These are phyloP conservation scores for Telenomus remus DNA, from an alignment of 1,140 invertebrate genomes.

Conservation along the genomic window DNA sequence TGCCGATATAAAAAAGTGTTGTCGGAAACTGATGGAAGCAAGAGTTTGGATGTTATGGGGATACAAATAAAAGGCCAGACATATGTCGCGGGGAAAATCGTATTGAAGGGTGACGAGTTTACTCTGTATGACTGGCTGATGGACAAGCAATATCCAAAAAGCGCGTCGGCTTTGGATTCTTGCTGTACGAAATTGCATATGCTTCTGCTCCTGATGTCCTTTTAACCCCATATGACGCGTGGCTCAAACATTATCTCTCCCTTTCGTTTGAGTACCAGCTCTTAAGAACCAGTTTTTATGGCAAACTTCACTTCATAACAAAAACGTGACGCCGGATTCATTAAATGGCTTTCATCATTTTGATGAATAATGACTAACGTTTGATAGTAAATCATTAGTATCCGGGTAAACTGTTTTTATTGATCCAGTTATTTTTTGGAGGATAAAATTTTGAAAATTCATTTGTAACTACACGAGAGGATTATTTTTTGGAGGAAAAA, in stretches of 20 bases:
- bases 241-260: conserved; percentile 21
- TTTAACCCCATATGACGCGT: conserved; percentile 27
- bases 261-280: conserved; percentile 14
- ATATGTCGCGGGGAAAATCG: conserved; percentile 32
- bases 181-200: conserved; percentile 33
- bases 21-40: conserved; percentile 27
- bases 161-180: conserved; percentile 21
- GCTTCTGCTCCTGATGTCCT: conserved; percentile 27
- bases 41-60: conserved; percentile 14
- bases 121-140: conserved; percentile 40
- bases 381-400: neutral
- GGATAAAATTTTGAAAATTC: too few species aligned
- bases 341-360: conserved; percentile 18
- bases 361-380: conserved; percentile 11
- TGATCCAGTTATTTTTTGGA: neutral
- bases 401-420: neutral
- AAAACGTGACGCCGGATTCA: conserved; percentile 30
- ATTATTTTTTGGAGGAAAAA: too few species aligned
- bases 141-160: conserved; percentile 47
- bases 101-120: conserved; percentile 19
- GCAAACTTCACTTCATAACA: conserved; percentile 24
- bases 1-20: conserved; percentile 4
- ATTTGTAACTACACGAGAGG: too few species aligned
- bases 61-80: conserved; percentile 25
- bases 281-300: conserved; percentile 10